Evolutionary conservation across 2,888 invertebrate genomes (phyloP).

Genomic region (Fragum whitleyi): DNA sequence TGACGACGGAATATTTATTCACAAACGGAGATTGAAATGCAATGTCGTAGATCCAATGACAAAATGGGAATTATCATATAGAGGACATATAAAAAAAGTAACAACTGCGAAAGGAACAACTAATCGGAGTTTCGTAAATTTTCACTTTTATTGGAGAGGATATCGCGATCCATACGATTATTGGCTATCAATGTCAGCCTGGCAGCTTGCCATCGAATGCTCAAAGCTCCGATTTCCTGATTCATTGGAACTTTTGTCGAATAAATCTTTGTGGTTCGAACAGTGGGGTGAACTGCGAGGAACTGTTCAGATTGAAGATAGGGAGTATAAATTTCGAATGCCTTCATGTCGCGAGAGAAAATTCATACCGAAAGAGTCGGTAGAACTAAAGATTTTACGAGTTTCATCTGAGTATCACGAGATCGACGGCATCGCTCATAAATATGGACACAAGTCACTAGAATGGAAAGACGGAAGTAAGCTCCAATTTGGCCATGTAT

Average conservation of each 20-base stretch:
- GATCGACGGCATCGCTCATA: neutral
- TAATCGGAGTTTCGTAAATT: neutral
- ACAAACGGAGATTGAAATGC: neutral
- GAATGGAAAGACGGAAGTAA: neutral
- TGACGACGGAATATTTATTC: neutral
- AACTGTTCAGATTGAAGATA: neutral
- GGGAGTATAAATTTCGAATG: neutral
- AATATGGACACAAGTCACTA: neutral
- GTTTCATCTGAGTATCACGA: neutral
- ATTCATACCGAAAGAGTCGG: neutral
- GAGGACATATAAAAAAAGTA: neutral
- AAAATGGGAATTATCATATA: neutral
- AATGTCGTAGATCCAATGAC: slow-evolving; percentile 8
- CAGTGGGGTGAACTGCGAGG: slow-evolving; percentile 17
- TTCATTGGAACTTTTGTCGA: neutral
- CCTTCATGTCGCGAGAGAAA: neutral
- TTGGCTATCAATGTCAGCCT: neutral
- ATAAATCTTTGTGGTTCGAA: neutral
- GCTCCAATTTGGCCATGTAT: neutral
- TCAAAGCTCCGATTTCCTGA: neutral
- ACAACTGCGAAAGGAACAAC: too few species aligned
- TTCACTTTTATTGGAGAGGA: neutral
- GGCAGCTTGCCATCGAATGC: neutral
- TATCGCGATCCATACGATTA: slow-evolving; percentile 2
- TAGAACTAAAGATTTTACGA: neutral